Percentiles rank a stretch among this genome's conserved stretches.
phyloP scores from a whole-genome alignment of 2,797 vertebrate species.

The Eulemur rubriventer region DNA sequence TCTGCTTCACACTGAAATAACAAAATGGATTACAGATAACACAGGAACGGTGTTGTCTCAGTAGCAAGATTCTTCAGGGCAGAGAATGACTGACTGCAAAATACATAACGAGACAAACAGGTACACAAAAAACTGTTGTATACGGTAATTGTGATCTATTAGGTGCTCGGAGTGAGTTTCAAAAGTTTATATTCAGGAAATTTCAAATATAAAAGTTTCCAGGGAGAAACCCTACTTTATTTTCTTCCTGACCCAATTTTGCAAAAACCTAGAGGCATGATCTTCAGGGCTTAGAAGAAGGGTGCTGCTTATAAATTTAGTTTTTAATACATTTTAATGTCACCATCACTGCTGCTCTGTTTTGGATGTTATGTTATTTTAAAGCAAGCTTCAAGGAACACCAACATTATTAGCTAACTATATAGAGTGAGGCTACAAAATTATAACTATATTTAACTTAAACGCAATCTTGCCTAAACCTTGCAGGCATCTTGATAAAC shows the following conservation, averaged over 20 bases:
- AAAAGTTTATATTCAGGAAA: constrained; percentile 46
- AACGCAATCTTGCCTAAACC: neutral
- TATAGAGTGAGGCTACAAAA: constrained; percentile 9
- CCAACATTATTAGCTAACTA: constrained; percentile 48
- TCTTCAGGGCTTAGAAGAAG: neutral
- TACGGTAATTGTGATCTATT: neutral
- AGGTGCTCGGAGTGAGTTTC: neutral
- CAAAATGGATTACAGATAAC: neutral
- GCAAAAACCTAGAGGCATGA: neutral
- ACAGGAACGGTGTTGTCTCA: neutral
- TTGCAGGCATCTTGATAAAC: neutral
- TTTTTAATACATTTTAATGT: constrained; percentile 57
- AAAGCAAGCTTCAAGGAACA: constrained; percentile 2
- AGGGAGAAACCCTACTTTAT: neutral
- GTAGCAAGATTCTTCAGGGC: neutral
- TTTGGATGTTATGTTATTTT: constrained; percentile 55
- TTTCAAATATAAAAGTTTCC: constrained; percentile 9
- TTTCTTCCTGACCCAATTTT: neutral
- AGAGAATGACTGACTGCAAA: neutral
- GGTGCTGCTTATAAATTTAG: neutral
- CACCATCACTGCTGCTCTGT: neutral
- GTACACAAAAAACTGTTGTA: neutral
- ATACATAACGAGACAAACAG: neutral
- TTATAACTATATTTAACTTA: constrained; percentile 38
- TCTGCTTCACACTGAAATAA: neutral